These are phyloP conservation scores for Rhinatrema bivittatum DNA, from an alignment of 2,797 vertebrate genomes.

Conservation along the genomic window DNA sequence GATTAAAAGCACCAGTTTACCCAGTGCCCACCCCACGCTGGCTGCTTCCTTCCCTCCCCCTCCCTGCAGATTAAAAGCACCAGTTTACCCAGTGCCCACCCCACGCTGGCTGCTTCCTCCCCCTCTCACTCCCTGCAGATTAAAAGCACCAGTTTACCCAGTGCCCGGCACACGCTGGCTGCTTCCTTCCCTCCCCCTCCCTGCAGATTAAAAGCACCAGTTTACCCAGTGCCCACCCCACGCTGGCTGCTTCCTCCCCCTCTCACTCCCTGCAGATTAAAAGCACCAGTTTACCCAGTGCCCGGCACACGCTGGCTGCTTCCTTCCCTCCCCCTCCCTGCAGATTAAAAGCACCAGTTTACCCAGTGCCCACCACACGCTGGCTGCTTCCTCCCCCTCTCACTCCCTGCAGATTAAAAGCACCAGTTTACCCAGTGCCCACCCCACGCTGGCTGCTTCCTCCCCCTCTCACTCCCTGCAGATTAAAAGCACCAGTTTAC, in stretches of 20 bases:
- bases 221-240: neutral
- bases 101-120: neutral
- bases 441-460: neutral
- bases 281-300: too few species aligned
- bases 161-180: too few species aligned
- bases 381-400: too few species aligned
- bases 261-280: neutral
- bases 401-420: fast-evolving
- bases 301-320: too few species aligned
- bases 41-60: neutral
- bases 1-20: neutral
- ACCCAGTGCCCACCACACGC: too few species aligned
- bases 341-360: too few species aligned
- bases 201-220: neutral
- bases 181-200: neutral
- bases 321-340: too few species aligned
- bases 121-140: neutral
- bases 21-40: neutral
- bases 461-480: neutral
- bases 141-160: neutral
- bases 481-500: neutral
- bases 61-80: too few species aligned
- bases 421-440: fast-evolving
- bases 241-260: neutral
- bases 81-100: too few species aligned